A percentile compares a stretch with the other conserved stretches of the same genome.
Conservation (phyloP, 2,113 vertebrate species). For the Colinus virginianus region DNA sequence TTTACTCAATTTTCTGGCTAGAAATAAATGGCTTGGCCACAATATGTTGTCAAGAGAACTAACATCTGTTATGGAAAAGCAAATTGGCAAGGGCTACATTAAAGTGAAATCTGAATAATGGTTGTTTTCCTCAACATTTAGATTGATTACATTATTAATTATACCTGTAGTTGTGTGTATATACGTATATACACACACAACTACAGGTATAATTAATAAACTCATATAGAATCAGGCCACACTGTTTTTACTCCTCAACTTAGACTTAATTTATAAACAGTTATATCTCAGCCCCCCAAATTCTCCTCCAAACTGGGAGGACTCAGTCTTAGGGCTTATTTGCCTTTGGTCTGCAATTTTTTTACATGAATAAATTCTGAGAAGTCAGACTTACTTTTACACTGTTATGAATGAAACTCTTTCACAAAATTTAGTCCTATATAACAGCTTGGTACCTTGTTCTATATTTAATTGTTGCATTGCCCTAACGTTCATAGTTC, state of each 20-base stretch:
- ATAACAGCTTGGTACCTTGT: not conserved
- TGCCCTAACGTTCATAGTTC: not conserved
- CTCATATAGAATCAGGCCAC: slow-evolving; percentile 1
- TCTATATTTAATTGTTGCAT: slow-evolving; percentile 5
- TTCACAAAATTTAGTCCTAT: not conserved
- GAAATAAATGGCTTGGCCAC: slow-evolving; percentile 43
- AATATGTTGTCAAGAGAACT: slow-evolving; percentile 48
- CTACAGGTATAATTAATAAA: slow-evolving; percentile 41
- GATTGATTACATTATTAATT: slow-evolving; percentile 14
- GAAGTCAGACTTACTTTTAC: not conserved
- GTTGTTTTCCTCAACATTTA: slow-evolving; percentile 50
- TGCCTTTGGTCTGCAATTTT: not conserved
- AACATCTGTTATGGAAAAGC: slow-evolving; percentile 59
- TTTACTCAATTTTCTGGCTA: slow-evolving; percentile 27
- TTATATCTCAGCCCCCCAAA: not conserved
- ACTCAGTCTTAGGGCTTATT: not conserved
- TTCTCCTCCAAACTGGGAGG: not conserved
- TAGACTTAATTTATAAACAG: not conserved
- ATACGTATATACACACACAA: too few species aligned
- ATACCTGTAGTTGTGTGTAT: too few species aligned
- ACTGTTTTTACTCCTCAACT: not conserved
- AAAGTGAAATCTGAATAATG: slow-evolving; percentile 31
- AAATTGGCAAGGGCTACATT: slow-evolving; percentile 37
- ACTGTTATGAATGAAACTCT: not conserved
- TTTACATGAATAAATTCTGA: not conserved